Percentiles rank a stretch among this genome's conserved stretches.
Evolutionary conservation across 2,888 invertebrate species (phyloP).

Genomic region (Octodonta nipae): DNA sequence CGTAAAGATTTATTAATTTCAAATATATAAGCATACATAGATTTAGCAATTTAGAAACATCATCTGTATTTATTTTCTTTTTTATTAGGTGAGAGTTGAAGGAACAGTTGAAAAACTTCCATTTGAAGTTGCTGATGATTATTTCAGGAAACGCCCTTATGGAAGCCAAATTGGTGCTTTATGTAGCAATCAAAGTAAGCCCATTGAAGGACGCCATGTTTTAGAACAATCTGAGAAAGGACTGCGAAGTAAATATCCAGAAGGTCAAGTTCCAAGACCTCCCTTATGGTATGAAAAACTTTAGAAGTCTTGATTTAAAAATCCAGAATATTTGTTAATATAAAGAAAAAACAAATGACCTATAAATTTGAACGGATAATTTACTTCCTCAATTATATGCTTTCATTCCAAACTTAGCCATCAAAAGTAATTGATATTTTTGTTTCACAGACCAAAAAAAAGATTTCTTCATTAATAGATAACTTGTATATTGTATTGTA

Average conservation of each 20-base stretch:
- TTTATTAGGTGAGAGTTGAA: conserved; percentile 66
- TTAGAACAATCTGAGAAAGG: conserved; percentile 54
- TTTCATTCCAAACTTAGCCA: no score
- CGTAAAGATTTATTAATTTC: no score
- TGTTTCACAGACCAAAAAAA: no score
- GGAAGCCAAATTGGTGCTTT: conserved; percentile 81
- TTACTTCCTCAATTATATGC: no score
- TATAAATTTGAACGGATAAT: no score
- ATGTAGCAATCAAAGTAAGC: conserved; percentile 69
- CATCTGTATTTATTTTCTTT: background rate
- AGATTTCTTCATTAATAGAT: no score
- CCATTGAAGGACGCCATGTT: conserved; percentile 58
- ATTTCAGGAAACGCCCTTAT: conserved; percentile 75
- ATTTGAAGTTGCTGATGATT: conserved; percentile 59
- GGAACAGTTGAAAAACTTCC: conserved; percentile 68
- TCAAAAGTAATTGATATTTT: no score
- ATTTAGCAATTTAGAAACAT: background rate
- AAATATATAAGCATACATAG: no score
- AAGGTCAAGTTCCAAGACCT: conserved; percentile 63
- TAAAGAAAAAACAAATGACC: no score
- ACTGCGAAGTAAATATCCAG: conserved; percentile 50
- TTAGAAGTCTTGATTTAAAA: no score
- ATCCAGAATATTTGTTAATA: no score
- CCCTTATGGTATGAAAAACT: conserved; percentile 65
- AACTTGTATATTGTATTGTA: no score